These are phyloP conservation scores for Calameuta filiformis DNA, from an alignment of 2,888 invertebrate genomes.

Conservation along the genomic window DNA sequence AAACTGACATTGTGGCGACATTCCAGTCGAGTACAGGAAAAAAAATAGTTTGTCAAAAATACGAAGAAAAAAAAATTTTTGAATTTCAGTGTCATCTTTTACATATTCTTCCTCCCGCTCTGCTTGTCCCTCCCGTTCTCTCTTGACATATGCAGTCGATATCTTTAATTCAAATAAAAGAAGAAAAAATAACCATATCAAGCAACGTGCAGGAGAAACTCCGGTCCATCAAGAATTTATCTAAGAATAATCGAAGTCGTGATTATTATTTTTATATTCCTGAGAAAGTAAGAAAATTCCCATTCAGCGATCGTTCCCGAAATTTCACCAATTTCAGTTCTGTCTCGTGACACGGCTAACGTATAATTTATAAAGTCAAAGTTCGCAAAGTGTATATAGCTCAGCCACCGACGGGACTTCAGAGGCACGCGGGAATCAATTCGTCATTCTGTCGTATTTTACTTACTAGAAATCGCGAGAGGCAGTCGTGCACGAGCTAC, in stretches of 20 bases:
- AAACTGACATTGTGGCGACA: not conserved
- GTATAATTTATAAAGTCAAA: not conserved
- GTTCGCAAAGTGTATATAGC: not conserved
- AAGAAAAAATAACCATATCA: not conserved
- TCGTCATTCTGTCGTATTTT: constrained; percentile 23
- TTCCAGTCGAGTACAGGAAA: not conserved
- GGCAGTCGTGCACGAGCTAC: not conserved
- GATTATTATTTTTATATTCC: not conserved
- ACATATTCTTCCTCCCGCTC: not conserved
- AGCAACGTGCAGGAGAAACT: not conserved
- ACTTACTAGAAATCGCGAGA: constrained; percentile 21
- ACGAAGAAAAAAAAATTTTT: no score
- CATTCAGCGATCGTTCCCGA: not conserved
- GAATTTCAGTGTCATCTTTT: not conserved
- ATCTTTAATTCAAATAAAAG: not conserved
- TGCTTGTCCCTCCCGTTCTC: no score
- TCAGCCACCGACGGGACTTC: not conserved
- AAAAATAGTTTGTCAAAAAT: not conserved
- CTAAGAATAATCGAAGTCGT: not conserved
- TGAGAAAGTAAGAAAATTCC: not conserved
- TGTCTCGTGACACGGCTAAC: not conserved
- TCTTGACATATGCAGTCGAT: not conserved
- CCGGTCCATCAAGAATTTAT: not conserved
- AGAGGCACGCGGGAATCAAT: constrained; percentile 11
- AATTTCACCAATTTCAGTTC: not conserved